Evolutionary conservation across 2,888 invertebrate species (phyloP).

Genomic region (Hydriomena furcata): DNA sequence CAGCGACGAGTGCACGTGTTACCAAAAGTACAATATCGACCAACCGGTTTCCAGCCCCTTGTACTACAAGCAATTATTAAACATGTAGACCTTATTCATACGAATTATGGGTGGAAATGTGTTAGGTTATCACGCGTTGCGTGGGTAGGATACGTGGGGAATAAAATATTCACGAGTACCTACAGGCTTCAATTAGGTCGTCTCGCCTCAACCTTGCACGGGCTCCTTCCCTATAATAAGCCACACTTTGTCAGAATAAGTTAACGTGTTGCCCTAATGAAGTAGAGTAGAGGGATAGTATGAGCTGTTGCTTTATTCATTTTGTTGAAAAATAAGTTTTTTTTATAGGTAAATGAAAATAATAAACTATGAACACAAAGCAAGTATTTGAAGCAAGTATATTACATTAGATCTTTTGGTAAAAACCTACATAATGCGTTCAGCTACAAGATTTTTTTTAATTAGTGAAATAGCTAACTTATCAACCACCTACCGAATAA

Average conservation of each 20-base stretch:
- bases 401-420: too few relatives aligned
- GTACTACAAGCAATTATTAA: slow-evolving; percentile 13
- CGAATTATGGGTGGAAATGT: slow-evolving; percentile 21
- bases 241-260: slow-evolving; percentile 1
- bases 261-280: too few relatives aligned
- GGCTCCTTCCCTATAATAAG: slow-evolving; percentile 23
- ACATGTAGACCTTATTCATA: slow-evolving; percentile 18
- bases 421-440: too few relatives aligned
- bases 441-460: too few relatives aligned
- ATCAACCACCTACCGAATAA: too few relatives aligned
- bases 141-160: slow-evolving; percentile 38
- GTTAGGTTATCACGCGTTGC: slow-evolving; percentile 17
- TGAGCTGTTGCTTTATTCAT: too few relatives aligned
- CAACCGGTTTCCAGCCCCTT: slow-evolving; percentile 20
- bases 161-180: slow-evolving; percentile 58
- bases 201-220: slow-evolving; percentile 37
- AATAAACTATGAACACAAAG: too few relatives aligned
- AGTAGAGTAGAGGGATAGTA: too few relatives aligned
- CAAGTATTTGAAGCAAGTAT: too few relatives aligned
- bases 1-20: slow-evolving; percentile 42
- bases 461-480: too few relatives aligned
- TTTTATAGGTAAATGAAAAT: too few relatives aligned
- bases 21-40: slow-evolving; percentile 33
- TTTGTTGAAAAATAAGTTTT: too few relatives aligned
- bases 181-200: slow-evolving; percentile 57